Conservation (phyloP, 2,797 vertebrate species). For the Oreonectes daqikongensis region DNA sequence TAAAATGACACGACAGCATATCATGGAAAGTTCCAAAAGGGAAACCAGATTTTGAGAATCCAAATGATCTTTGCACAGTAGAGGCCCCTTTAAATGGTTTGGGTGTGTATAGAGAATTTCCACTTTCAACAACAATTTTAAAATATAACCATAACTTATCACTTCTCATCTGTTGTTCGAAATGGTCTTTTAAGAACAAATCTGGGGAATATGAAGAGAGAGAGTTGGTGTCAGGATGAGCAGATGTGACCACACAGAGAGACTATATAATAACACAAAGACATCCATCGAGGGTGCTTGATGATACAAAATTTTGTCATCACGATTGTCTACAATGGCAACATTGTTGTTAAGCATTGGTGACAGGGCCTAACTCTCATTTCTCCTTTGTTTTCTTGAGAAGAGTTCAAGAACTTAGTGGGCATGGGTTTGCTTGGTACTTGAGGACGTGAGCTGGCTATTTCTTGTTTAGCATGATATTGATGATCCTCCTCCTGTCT, state of each 20-base stretch:
- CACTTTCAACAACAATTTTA: slow-evolving; percentile 49
- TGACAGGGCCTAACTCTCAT: slow-evolving; percentile 40
- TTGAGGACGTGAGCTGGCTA: slow-evolving; percentile 41
- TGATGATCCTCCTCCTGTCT: slow-evolving; percentile 14
- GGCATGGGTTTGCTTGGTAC: slow-evolving; percentile 44
- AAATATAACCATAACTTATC: slow-evolving; percentile 45
- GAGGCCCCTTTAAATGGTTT: slow-evolving; percentile 49
- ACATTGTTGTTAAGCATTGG: slow-evolving; percentile 56
- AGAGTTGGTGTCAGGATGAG: slow-evolving; percentile 23
- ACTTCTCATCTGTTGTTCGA: slow-evolving; percentile 31
- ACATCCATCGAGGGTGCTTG: slow-evolving; percentile 31
- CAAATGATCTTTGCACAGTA: slow-evolving; percentile 54
- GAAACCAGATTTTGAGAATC: slow-evolving; percentile 51
- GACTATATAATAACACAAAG: slow-evolving; percentile 33
- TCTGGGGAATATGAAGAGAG: slow-evolving; percentile 17
- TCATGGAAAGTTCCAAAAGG: slow-evolving; percentile 55
- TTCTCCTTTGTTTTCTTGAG: slow-evolving; percentile 52
- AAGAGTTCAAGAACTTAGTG: slow-evolving; percentile 29
- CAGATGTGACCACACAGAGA: slow-evolving; percentile 33
- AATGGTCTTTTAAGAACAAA: slow-evolving; percentile 22
- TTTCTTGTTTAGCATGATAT: slow-evolving; percentile 65
- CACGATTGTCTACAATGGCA: slow-evolving; percentile 53
- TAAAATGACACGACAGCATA: slow-evolving; percentile 47
- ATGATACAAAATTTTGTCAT: slow-evolving; percentile 48
- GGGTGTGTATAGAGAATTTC: slow-evolving; percentile 46